phyloP scores from a whole-genome alignment of 2,797 vertebrate genomes.

The Gephyroberyx darwinii region DNA sequence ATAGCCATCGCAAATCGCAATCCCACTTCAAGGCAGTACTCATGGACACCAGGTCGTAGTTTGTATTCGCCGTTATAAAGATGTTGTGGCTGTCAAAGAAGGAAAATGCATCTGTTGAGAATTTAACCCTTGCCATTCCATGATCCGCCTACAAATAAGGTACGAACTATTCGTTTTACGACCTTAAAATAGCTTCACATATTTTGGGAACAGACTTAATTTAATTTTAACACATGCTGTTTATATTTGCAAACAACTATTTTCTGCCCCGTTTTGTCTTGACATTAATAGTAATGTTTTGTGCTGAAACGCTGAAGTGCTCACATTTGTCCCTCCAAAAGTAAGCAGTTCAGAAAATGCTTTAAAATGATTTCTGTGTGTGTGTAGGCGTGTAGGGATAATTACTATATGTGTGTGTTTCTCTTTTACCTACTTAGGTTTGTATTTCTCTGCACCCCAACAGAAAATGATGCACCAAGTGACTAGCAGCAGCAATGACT shows the following conservation, averaged over 20 bases:
- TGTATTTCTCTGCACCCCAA: conserved; percentile 42
- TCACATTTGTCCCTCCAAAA: conserved; percentile 35
- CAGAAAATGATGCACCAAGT: conserved; percentile 99
- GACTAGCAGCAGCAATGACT: conserved; percentile 88
- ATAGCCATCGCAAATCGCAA: conserved; percentile 36
- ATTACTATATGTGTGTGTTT: background rate
- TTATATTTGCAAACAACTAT: conserved; percentile 6
- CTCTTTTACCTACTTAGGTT: conserved; percentile 8
- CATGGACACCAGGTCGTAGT: conserved; percentile 29
- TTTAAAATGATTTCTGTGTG: conserved; percentile 10
- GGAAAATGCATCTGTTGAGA: conserved; percentile 73
- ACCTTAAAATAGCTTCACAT: background rate
- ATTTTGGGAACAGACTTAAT: background rate
- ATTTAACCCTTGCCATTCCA: conserved; percentile 78
- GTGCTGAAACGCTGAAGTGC: conserved; percentile 41
- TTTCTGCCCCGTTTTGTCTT: conserved; percentile 18
- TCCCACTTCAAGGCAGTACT: conserved; percentile 2
- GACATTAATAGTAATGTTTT: conserved; percentile 11
- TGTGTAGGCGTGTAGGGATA: background rate
- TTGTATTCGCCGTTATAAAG: conserved; percentile 49
- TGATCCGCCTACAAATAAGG: conserved; percentile 79
- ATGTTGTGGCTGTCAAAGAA: conserved; percentile 71
- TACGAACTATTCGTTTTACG: conserved; percentile 64
- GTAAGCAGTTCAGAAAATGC: conserved; percentile 24
- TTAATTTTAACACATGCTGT: background rate